Conservation (phyloP, 2,888 invertebrate genomes). For the Neoitamus cyanurus region DNA sequence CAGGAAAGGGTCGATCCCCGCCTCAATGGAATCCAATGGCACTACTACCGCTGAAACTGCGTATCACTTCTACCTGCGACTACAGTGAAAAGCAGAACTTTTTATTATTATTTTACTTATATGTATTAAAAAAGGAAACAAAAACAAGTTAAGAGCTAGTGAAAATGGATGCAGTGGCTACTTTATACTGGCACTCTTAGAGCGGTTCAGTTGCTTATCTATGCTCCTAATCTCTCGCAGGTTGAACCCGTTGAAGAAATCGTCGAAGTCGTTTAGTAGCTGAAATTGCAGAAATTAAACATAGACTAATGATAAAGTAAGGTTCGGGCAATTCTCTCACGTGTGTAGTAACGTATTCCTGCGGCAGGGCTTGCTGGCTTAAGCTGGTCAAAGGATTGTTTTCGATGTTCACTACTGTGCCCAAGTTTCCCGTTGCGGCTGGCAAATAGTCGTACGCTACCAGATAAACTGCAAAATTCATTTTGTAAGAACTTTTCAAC, state of each 20-base stretch:
- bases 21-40: background rate
- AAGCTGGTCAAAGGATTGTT: conserved; percentile 25
- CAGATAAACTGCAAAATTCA: conserved; percentile 33
- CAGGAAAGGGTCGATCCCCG: background rate
- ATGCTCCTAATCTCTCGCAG: conserved; percentile 56
- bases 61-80: background rate
- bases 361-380: conserved; percentile 33
- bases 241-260: conserved; percentile 61
- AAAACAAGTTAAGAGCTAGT: conserved; percentile 11
- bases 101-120: conserved; percentile 19
- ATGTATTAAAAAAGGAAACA: conserved; percentile 30
- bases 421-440: background rate
- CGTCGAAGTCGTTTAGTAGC: conserved; percentile 64
- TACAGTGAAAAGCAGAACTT: background rate
- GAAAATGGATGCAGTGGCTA: background rate
- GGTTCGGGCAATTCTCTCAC: conserved; percentile 44
- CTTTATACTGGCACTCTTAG: conserved; percentile 28
- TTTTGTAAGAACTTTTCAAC: background rate
- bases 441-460: conserved; percentile 43
- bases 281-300: conserved; percentile 53
- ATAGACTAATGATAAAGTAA: conserved; percentile 25
- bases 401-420: conserved; percentile 11
- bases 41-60: background rate
- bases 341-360: conserved; percentile 52
- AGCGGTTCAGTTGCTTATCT: background rate